Percentiles rank a stretch among this genome's conserved stretches.
phyloP scores from a whole-genome alignment of 2,888 invertebrate genomes.

The Choristoneura rosaceana region DNA sequence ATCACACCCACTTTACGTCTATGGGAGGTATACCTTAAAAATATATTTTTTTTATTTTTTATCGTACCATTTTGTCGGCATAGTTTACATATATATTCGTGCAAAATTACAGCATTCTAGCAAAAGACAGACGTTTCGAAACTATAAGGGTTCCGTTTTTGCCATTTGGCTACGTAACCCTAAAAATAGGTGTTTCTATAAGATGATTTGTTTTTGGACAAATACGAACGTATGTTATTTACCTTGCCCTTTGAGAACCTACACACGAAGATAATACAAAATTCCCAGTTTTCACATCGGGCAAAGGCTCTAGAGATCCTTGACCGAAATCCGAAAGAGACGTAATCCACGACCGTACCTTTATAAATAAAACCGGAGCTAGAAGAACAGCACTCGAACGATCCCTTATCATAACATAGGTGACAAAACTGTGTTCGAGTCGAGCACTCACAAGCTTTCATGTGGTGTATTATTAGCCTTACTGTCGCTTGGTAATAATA shows the following conservation, averaged over 20 bases:
- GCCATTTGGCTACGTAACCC: no score
- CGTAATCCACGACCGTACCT: conserved; percentile 30
- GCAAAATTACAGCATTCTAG: no score
- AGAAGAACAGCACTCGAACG: conserved; percentile 25
- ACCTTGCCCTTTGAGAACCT: background rate
- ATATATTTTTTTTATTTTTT: no score
- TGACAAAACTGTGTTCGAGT: conserved; percentile 11
- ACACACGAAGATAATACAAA: background rate
- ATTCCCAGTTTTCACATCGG: conserved; percentile 8
- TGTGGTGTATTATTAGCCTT: conserved; percentile 51
- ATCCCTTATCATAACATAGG: conserved; percentile 31
- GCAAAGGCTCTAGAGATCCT: conserved; percentile 18
- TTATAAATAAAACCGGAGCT: conserved; percentile 35
- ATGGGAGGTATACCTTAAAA: no score
- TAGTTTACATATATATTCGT: no score
- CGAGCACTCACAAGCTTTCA: conserved; percentile 29
- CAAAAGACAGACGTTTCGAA: no score
- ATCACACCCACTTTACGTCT: no score
- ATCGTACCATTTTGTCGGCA: no score
- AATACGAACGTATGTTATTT: background rate
- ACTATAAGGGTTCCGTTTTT: no score
- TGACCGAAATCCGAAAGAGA: conserved; percentile 25
- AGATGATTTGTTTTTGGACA: background rate
- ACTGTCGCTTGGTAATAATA: conserved; percentile 53
- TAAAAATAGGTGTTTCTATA: background rate